phyloP scores from a whole-genome alignment of 2,888 invertebrate genomes.

The Choristoneura rosaceana region DNA sequence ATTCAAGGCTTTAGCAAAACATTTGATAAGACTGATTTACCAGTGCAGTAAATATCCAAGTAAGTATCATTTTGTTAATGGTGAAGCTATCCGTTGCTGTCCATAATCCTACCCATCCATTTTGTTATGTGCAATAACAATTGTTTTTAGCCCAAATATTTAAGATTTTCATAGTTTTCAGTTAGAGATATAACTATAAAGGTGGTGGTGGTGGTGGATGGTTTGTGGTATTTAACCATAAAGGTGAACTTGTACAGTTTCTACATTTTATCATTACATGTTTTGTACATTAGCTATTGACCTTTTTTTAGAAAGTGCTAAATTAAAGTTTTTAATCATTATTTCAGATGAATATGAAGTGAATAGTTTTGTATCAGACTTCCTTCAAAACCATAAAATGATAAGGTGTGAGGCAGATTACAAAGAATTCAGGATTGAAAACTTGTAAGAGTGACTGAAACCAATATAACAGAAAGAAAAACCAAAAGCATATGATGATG shows the following conservation, averaged over 20 bases:
- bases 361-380: slow-evolving; percentile 78
- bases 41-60: slow-evolving; percentile 84
- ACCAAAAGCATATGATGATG: neutral
- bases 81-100: no score
- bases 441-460: slow-evolving; percentile 52
- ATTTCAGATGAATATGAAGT: slow-evolving; percentile 85
- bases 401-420: slow-evolving; percentile 84
- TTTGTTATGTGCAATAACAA: no score
- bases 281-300: no score
- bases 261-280: no score
- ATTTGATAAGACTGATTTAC: slow-evolving; percentile 85
- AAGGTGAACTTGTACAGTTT: no score
- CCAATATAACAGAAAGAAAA: neutral
- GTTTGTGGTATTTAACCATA: no score
- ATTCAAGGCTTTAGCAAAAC: slow-evolving; percentile 86
- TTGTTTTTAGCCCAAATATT: no score
- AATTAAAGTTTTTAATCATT: slow-evolving; percentile 28
- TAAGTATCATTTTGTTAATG: slow-evolving; percentile 55
- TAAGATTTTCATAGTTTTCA: no score
- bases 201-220: no score
- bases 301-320: no score
- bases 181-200: no score
- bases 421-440: slow-evolving; percentile 71
- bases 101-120: no score
- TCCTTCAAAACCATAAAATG: slow-evolving; percentile 78